Evolutionary conservation across 2,797 vertebrate genomes (phyloP).

Genomic region (Alauda arvensis): DNA sequence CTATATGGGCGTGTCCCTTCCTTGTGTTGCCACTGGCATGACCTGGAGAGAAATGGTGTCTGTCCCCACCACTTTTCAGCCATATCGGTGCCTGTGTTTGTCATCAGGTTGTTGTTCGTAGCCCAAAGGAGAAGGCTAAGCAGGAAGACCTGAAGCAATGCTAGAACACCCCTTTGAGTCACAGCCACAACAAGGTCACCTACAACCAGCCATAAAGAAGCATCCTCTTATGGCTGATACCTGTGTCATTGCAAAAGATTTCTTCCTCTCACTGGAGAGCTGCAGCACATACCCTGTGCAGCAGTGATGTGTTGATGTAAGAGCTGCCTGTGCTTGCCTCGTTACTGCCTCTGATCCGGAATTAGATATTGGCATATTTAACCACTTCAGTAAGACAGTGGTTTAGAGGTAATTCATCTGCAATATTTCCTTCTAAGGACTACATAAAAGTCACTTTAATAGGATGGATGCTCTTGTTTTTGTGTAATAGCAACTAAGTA

Average conservation of each 20-base stretch:
- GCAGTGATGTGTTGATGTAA: neutral
- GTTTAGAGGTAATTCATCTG: neutral
- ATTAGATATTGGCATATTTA: neutral
- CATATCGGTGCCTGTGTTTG: neutral
- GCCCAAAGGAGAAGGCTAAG: neutral
- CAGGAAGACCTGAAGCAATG: neutral
- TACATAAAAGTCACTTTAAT: neutral
- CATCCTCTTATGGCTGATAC: neutral
- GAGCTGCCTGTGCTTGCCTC: neutral
- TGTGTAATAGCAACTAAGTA: neutral
- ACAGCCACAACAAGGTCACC: neutral
- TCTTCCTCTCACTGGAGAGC: neutral
- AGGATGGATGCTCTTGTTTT: neutral
- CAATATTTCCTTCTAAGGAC: neutral
- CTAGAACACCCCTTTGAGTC: neutral
- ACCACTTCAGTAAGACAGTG: neutral
- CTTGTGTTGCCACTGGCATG: neutral
- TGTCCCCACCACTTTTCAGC: neutral
- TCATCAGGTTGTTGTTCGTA: neutral
- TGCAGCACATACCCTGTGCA: neutral
- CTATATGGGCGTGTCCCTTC: neutral
- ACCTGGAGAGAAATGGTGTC: neutral
- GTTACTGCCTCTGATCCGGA: accelerated
- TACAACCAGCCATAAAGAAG: neutral
- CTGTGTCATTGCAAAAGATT: neutral